These are phyloP conservation scores for Grammomys dolichurus DNA, from an alignment of 2,113 vertebrate species.

Conservation along the genomic window DNA sequence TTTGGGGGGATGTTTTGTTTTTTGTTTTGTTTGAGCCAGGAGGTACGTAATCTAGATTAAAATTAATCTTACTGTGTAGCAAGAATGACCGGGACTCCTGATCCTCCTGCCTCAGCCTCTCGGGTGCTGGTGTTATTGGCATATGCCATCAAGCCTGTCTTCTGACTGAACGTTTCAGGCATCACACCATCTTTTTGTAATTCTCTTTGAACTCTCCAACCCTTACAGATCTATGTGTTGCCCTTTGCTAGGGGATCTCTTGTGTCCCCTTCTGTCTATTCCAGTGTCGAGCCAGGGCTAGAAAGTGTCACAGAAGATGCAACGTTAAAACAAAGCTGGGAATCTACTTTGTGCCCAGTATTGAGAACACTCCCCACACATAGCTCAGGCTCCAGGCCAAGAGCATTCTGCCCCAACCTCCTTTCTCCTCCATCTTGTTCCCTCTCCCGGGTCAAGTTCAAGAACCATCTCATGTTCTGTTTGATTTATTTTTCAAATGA, in stretches of 20 bases:
- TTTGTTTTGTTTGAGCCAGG: neutral
- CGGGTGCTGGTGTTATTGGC: neutral
- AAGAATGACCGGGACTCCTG: neutral
- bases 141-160: too few relatives aligned
- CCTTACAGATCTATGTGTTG: neutral
- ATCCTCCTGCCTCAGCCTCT: neutral
- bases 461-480: constrained; percentile 5
- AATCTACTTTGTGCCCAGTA: accelerated
- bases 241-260: neutral
- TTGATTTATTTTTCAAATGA: constrained; percentile 48
- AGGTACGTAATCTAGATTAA: neutral
- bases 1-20: neutral
- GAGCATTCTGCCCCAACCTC: neutral
- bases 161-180: neutral
- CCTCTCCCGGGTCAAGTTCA: neutral
- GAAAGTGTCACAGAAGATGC: neutral
- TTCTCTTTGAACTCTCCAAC: neutral
- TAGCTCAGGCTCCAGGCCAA: neutral
- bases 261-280: neutral
- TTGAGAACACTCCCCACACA: neutral
- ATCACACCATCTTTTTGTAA: neutral
- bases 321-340: neutral
- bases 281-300: neutral
- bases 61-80: neutral
- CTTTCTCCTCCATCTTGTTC: neutral